Evolutionary conservation across 2,797 vertebrate species (phyloP).

Genomic region (Notamacropus eugenii): DNA sequence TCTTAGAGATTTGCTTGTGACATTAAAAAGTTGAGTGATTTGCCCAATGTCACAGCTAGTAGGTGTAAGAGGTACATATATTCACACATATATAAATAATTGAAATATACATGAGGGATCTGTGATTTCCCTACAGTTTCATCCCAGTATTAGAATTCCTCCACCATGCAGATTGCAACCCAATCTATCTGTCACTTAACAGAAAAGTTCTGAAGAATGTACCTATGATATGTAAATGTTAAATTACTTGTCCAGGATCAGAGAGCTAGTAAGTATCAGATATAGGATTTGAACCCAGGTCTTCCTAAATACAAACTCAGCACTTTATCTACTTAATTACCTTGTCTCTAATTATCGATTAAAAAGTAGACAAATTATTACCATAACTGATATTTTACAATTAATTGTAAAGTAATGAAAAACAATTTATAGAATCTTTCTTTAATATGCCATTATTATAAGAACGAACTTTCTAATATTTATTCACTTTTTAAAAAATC

Average conservation of each 20-base stretch:
- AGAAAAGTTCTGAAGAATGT: not conserved
- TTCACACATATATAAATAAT: not conserved
- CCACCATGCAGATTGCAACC: not conserved
- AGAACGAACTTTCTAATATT: not conserved
- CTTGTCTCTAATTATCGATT: not conserved
- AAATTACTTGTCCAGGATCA: not conserved
- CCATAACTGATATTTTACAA: not conserved
- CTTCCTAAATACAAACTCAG: not conserved
- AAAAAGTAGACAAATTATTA: not conserved
- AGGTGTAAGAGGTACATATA: not conserved
- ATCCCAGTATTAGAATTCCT: not conserved
- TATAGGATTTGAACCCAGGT: not conserved
- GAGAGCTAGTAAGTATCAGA: not conserved
- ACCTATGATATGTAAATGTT: not conserved
- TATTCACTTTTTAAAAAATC: slow-evolving; percentile 3
- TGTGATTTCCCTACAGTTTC: not conserved
- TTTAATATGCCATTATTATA: not conserved
- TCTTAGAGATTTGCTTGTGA: not conserved
- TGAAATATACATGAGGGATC: not conserved
- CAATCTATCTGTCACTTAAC: not conserved
- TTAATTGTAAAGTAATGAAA: not conserved
- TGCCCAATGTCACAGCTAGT: not conserved
- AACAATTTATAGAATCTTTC: not conserved
- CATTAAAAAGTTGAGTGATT: not conserved
- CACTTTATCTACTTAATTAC: not conserved